Evolutionary conservation across 2,113 vertebrate species (phyloP), one percentile per base, ranked within the genome.

Genomic region (Colinus virginianus): DNA sequence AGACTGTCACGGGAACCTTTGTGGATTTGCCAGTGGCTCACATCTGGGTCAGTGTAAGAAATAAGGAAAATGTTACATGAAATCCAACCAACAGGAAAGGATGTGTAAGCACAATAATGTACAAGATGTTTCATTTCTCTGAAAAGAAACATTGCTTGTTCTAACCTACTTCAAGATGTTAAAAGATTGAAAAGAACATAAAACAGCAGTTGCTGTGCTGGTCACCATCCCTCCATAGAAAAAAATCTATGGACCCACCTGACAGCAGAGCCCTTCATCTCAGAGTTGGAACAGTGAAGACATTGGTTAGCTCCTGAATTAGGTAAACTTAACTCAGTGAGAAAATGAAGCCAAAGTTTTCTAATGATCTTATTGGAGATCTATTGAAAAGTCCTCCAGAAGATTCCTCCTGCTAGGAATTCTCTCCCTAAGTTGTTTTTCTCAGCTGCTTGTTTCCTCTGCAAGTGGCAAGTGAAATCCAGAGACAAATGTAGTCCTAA

Each of bases 221-320:
- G 21, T 36, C 36, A 61, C 46, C 34, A 17, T 7, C 78, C 48
- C 22, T 22, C 51, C 75, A 14, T 13, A 64, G 42, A 25, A 74
- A 9, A 75, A 87, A 13, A 15, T 11, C 61, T 68, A 7, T 2
- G 5, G 46, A 71, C 58, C 34, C 51, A 68, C 6, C 7, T 0
- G 3, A 87, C 43, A 81, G 22, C 7, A 51, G 11, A 66, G 12
- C 10, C 8, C 22, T 13, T 51, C 53, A 36, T 9, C 30, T 76
- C 76, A 76, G 4, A 0, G 0, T 20, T 11, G 15, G 36, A 75
- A 32, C 7, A 66, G 12, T 42, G 7, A 55, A 0, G 0, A 85
- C 20, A 71, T 43, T 11, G 45, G 6, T 40, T 58, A 36, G 7
- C 25, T 88, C 36, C 67, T 14, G 19, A 72, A 59, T 2, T 2